Evolutionary conservation across 2,797 vertebrate species (phyloP).

Genomic region (Rachycentron canadum): DNA sequence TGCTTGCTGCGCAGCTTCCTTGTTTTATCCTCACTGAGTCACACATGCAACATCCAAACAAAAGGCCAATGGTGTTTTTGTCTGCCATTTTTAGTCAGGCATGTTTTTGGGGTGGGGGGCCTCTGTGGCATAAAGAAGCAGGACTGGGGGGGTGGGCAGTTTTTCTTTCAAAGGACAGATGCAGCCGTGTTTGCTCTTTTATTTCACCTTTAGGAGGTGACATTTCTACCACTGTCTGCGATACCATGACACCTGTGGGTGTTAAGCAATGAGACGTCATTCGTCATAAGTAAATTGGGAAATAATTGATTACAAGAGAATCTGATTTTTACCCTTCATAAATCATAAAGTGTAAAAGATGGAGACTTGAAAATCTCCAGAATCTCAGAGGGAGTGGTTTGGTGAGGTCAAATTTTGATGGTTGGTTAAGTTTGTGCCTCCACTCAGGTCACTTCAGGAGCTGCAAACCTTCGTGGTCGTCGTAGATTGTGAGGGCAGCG

Average conservation of each 20-base stretch:
- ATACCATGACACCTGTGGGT: neutral
- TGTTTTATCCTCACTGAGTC: conserved; percentile 63
- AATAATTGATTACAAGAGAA: neutral
- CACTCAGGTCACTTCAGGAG: no score
- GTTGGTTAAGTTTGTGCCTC: no score
- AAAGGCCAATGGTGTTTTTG: conserved; percentile 45
- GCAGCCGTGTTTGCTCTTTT: neutral
- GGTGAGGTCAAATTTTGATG: no score
- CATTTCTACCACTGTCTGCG: no score
- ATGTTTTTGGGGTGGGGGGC: conserved; percentile 1
- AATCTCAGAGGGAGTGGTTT: no score
- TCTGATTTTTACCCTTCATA: neutral
- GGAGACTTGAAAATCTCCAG: no score
- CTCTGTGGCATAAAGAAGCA: neutral
- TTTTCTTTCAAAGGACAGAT: neutral
- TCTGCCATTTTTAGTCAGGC: conserved; percentile 33
- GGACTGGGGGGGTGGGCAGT: neutral
- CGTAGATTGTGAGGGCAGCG: no score
- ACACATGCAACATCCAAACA: conserved; percentile 68
- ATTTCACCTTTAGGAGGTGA: conserved; percentile 3
- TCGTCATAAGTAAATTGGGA: neutral
- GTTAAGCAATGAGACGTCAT: no score
- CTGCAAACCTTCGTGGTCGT: no score
- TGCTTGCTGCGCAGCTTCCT: conserved; percentile 75
- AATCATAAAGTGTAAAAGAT: no score